Evolutionary conservation across 2,113 vertebrate species (phyloP), one percentile per base, ranked within the genome.

Genomic region (Dicrurus megarhynchus): DNA sequence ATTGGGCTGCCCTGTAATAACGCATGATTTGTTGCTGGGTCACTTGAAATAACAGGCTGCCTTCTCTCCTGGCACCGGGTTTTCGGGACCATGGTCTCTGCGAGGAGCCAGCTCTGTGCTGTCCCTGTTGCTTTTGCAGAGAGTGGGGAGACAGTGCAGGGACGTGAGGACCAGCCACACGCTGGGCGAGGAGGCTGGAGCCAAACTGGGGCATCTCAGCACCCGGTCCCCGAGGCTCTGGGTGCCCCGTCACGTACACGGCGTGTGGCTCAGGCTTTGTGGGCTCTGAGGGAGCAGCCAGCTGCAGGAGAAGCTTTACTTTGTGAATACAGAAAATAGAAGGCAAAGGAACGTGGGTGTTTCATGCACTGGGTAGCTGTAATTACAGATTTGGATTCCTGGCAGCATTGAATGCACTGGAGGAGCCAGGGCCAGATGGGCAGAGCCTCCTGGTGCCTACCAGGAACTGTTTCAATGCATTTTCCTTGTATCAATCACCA

Each of bases 391-490:
- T 86, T 80, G 78, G 64, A 88, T 92, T 97, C 70, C 78, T 96
- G 97, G 90, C 96, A 96, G 52, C 59, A 37, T 1, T 73, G 80
- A 76, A 79, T 65, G 59, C 44, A 73, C 39, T 89, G 75, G 78
- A 89, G 63, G 60, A 96, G 88, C 90, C 91, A 91, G 75, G 84
- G 88, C 94, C 97, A 97, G 94, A 96, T 97, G 91, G 96, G 59
- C 87, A 95, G 82, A 90, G 64, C 95, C 68, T 81, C 87, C 81
- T 95, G 60, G 79, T 92, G 90, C 80, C 88, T 89, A 85, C 85
- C 56, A 92, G 82, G 76, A 92, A 64, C 90, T 87, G 37, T 92
- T 94, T 87, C 80, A 94, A 23, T 90, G 69, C n/a, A 60, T 65
- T 93, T 96, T 91, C 79, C 88, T 53, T 27, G 7, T 70, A 91